phyloP scores from a whole-genome alignment of 2,797 vertebrate genomes.

The Staurois parvus region DNA sequence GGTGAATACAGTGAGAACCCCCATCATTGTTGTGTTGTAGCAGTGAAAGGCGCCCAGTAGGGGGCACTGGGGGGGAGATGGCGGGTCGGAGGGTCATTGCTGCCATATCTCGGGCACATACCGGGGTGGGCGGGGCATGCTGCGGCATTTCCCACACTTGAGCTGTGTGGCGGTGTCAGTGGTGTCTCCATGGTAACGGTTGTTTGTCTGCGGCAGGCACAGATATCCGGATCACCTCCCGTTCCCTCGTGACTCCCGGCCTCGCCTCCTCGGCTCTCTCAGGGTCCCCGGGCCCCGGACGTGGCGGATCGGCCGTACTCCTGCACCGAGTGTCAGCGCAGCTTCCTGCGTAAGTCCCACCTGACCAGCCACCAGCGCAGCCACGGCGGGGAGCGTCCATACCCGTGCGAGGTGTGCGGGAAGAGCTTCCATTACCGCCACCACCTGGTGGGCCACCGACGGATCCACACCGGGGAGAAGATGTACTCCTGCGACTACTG shows the following conservation, averaged over 20 bases:
- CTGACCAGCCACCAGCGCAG: constrained; percentile 82
- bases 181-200: not conserved
- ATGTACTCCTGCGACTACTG: constrained; percentile 82
- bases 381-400: constrained; percentile 84
- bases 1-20: too few species aligned
- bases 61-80: too few species aligned
- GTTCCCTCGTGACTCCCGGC: not conserved
- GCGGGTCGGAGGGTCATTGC: too few species aligned
- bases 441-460: constrained; percentile 83
- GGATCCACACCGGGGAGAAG: constrained; percentile 84
- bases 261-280: not conserved
- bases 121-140: too few species aligned
- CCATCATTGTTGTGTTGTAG: too few species aligned
- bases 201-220: constrained; percentile 14
- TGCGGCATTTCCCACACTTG: too few species aligned
- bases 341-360: constrained; percentile 84
- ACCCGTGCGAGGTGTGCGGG: constrained; percentile 84
- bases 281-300: not conserved
- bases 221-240: not conserved
- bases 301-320: constrained; percentile 73
- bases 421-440: constrained; percentile 88
- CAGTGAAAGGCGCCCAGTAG: too few species aligned
- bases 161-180: not conserved
- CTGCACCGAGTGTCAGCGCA: constrained; percentile 81
- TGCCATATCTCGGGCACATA: too few species aligned